Percentiles rank a stretch among this genome's conserved stretches.
These are phyloP conservation scores for Caenorhabditis drosophilae DNA, from an alignment of 2,888 invertebrate species.

Conservation along the genomic window DNA sequence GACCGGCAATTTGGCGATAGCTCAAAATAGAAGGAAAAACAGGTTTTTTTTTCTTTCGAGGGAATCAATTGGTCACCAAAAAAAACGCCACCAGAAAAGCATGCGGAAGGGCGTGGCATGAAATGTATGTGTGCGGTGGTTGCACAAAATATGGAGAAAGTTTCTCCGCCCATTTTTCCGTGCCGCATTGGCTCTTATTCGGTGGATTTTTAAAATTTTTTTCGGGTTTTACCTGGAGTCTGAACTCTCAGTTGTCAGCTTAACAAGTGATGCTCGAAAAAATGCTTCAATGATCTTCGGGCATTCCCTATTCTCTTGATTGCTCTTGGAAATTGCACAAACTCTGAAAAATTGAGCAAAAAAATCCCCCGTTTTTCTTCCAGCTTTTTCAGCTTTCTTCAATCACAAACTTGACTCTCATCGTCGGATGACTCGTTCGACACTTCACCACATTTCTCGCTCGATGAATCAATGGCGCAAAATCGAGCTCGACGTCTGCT, in stretches of 20 bases:
- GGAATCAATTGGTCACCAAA: neutral
- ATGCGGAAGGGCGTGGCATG: too few relatives aligned
- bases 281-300: conserved; percentile 48
- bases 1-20: conserved; percentile 49
- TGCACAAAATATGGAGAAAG: too few relatives aligned
- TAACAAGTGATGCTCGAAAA: conserved; percentile 55
- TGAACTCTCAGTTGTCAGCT: conserved; percentile 39
- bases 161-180: too few relatives aligned
- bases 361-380: neutral
- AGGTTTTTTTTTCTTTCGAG: neutral
- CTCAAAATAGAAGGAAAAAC: neutral
- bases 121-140: too few relatives aligned
- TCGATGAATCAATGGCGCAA: conserved; percentile 57
- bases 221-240: conserved; percentile 47
- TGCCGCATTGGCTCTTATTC: too few relatives aligned
- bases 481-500: conserved; percentile 42
- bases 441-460: conserved; percentile 61
- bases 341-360: conserved; percentile 34
- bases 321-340: conserved; percentile 44
- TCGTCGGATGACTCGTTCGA: conserved; percentile 59
- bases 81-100: too few relatives aligned
- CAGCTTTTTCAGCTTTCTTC: neutral
- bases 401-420: conserved; percentile 53
- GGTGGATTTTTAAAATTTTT: too few relatives aligned
- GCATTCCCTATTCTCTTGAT: conserved; percentile 5